Base-by-base conservation (phyloP, 2,888 invertebrate species). In the Oligia fasciuncula region DNA sequence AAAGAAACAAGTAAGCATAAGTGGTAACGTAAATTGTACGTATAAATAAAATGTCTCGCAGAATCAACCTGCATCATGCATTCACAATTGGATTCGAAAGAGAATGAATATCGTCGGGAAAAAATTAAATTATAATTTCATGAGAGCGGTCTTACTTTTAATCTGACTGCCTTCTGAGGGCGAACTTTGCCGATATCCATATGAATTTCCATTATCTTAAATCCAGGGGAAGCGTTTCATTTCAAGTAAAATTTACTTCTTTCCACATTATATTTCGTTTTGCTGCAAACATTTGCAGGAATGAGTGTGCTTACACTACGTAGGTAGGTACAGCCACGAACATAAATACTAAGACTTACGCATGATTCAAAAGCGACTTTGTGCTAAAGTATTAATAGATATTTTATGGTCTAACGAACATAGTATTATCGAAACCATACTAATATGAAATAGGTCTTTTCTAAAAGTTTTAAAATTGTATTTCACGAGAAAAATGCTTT, bases 121-220 rank as follows among this genome's bases (percentile, higher is more conserved):
- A 92, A 96, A 96, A 96, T 95, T 95, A 95, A 95, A 96, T 96
- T 96, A 96, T 95, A 95, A 96, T 96, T 96, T 96, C 96, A 95
- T 95, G 95, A 95, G 95, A 87, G 89, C 91, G 85, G 92, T 93
- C 91, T 93, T 93, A 91, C 91, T 94, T 95, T 94, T 95, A 95
- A 94, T 95, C 94, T 93, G 90, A 91, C 81, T 74, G 72, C 79
- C 70, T 85, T 76, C 79, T 83, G 84, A 84, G 83, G 83, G 91
- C 83, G 81, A 92, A 94, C 90, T 94, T 92, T 88, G 88, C 87
- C 91, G 90, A 93, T 92, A 92, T 92, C 87, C 89, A 85, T 88
- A 90, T 90, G 89, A 89, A 87, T 89, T 89, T 88, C 90, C 82
- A 90, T 91, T 92, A 91, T 91, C 89, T 87, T 80, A 87, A 86